Evolutionary conservation across 2,113 vertebrate species (phyloP).

Genomic region (Ailuropoda melanoleuca): DNA sequence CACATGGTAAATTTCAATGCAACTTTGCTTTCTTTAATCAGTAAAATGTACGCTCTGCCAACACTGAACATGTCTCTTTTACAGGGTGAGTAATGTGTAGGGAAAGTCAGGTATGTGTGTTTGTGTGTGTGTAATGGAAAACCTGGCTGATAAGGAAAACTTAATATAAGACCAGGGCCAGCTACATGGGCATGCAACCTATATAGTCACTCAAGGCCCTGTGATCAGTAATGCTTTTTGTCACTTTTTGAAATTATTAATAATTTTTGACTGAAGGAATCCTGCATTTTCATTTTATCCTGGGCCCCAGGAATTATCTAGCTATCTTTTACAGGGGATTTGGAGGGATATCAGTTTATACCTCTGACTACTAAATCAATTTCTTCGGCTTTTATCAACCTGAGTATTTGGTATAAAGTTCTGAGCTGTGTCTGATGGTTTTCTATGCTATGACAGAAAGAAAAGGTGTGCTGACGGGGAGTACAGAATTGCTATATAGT

Average conservation of each 20-base stretch:
- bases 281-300: background rate
- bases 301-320: background rate
- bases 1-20: background rate
- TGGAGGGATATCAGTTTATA: background rate
- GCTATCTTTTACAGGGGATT: background rate
- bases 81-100: background rate
- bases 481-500: background rate
- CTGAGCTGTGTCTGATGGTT: background rate
- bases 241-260: background rate
- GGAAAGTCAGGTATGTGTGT: background rate
- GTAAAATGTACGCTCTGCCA: background rate
- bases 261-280: background rate
- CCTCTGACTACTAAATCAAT: background rate
- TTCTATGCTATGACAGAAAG: background rate
- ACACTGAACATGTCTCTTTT: background rate
- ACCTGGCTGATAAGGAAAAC: background rate
- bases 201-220: background rate
- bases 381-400: background rate
- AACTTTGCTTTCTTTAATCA: background rate
- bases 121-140: background rate
- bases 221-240: background rate
- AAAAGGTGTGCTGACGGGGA: background rate
- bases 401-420: background rate
- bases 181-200: fast-evolving
- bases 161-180: background rate